phyloP scores from a whole-genome alignment of 2,888 invertebrate species.

The Torymus aiolomorphi region DNA sequence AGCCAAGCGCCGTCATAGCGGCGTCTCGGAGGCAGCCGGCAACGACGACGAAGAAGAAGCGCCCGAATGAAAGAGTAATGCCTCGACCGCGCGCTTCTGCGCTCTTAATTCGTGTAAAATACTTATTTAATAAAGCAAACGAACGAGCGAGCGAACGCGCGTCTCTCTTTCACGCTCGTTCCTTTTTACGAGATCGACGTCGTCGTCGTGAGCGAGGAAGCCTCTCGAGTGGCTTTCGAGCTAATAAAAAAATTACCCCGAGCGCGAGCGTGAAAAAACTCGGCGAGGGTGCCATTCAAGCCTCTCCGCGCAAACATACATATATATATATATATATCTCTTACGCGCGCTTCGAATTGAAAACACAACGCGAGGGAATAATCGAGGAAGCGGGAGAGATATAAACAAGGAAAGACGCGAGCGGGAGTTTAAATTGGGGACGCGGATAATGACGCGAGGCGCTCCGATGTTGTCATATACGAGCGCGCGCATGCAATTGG shows the following conservation, averaged over 20 bases:
- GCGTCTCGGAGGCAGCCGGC: too few species aligned
- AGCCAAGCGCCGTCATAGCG: too few species aligned
- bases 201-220: conserved; percentile 61
- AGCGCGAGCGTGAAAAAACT: conserved; percentile 49
- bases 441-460: conserved; percentile 28
- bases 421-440: conserved; percentile 28
- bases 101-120: conserved; percentile 65
- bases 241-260: conserved; percentile 73
- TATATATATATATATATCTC: too few species aligned
- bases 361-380: conserved; percentile 1
- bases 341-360: neutral
- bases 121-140: conserved; percentile 65
- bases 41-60: neutral
- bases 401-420: conserved; percentile 19
- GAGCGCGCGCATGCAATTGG: conserved; percentile 15
- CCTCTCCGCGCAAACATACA: neutral
- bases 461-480: too few species aligned
- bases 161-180: conserved; percentile 42
- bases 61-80: too few species aligned
- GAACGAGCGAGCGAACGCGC: conserved; percentile 55
- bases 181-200: conserved; percentile 61
- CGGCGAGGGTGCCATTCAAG: conserved; percentile 19
- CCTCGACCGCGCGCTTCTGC: too few species aligned
- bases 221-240: conserved; percentile 72
- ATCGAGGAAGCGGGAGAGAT: neutral